These are phyloP conservation scores for Galendromus occidentalis DNA, from an alignment of 1,140 invertebrate genomes.

Conservation along the genomic window DNA sequence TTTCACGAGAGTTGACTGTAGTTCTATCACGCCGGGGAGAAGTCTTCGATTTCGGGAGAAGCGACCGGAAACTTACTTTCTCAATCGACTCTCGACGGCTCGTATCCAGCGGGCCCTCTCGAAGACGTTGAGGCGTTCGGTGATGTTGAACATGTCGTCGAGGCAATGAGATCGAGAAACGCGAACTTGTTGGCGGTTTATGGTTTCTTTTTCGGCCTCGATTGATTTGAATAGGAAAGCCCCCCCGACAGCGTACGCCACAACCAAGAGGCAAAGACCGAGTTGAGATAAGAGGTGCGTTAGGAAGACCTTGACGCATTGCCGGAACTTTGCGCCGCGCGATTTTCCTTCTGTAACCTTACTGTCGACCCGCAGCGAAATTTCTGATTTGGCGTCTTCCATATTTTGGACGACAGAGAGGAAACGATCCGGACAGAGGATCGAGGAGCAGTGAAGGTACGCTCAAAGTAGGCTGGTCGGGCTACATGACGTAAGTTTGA, in stretches of 20 bases:
- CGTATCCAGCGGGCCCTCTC: constrained; percentile 49
- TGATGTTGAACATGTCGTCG: constrained; percentile 45
- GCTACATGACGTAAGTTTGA: background rate
- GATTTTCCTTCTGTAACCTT: constrained; percentile 8
- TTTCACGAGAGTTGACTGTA: no score
- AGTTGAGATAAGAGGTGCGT: constrained; percentile 44
- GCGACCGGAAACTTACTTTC: constrained; percentile 35
- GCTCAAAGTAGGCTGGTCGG: background rate
- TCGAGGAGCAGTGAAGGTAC: background rate
- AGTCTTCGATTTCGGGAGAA: no score
- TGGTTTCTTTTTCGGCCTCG: constrained; percentile 44
- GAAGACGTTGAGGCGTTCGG: constrained; percentile 47
- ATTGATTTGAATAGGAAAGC: constrained; percentile 74
- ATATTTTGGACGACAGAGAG: background rate
- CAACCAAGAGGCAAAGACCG: constrained; percentile 78
- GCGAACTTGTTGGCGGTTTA: constrained; percentile 19
- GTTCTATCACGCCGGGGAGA: no score
- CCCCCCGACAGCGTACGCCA: constrained; percentile 81
- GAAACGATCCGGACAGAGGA: background rate
- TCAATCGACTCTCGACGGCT: constrained; percentile 47
- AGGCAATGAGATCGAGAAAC: constrained; percentile 21
- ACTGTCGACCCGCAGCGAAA: background rate
- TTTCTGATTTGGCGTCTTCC: background rate
- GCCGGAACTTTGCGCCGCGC: constrained; percentile 18
- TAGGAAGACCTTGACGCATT: constrained; percentile 25